Conservation (phyloP, 2,797 vertebrate species). For the Gymnocypris eckloni region DNA sequence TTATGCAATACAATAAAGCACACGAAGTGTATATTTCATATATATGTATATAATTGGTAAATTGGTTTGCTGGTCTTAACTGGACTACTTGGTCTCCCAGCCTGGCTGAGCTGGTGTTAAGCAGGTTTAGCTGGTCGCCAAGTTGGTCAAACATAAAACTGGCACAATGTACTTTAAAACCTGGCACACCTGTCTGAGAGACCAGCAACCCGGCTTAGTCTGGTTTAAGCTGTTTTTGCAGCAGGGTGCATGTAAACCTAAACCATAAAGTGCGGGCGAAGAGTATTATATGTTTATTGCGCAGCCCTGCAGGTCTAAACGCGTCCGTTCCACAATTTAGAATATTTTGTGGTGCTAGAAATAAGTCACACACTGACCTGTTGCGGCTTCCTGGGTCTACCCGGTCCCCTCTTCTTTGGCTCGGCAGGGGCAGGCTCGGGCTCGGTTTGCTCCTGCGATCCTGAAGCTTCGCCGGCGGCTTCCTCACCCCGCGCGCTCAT, state of each 20-base stretch:
- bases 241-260: constrained; percentile 24
- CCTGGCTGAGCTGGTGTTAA: constrained; percentile 13
- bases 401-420: constrained; percentile 90
- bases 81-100: not conserved
- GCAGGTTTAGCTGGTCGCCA: not conserved
- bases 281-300: constrained; percentile 33
- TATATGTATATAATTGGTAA: too few relatives aligned
- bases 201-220: not conserved
- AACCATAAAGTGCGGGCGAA: constrained; percentile 20
- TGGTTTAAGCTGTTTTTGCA: constrained; percentile 21
- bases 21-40: not conserved
- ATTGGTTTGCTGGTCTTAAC: not conserved
- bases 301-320: constrained; percentile 2
- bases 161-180: not conserved
- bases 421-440: constrained; percentile 75
- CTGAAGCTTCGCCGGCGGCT: constrained; percentile 87
- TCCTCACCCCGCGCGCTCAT: constrained; percentile 92
- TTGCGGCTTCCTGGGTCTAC: constrained; percentile 92
- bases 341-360: constrained; percentile 23
- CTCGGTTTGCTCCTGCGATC: constrained; percentile 79
- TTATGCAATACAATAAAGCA: not conserved
- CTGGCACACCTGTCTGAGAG: not conserved
- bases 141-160: not conserved
- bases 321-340: not conserved
- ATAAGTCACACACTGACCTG: constrained; percentile 85